A percentile compares a stretch with the other conserved stretches of the same genome.
phyloP scores from a whole-genome alignment of 2,113 vertebrate genomes.

The Rhinoderma darwinii region DNA sequence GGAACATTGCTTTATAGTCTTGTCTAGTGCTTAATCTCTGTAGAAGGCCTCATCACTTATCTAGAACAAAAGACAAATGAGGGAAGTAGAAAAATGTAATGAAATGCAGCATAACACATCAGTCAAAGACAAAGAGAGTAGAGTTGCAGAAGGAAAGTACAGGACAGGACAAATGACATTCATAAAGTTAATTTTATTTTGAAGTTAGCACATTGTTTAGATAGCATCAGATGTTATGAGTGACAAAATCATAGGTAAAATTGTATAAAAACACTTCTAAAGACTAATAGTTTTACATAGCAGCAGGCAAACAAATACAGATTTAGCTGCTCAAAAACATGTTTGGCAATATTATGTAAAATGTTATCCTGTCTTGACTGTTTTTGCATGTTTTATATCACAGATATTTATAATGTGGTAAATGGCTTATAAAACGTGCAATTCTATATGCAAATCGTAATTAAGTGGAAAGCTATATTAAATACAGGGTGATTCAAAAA shows the following conservation, averaged over 20 bases:
- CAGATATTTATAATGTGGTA: too few species aligned
- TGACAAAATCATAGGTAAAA: not conserved
- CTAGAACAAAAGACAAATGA: constrained; percentile 74
- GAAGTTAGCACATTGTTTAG: not conserved
- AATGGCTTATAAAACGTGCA: too few species aligned
- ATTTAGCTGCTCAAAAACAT: too few species aligned
- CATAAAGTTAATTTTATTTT: constrained; percentile 68
- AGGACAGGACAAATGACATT: constrained; percentile 69
- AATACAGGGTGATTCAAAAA: too few species aligned
- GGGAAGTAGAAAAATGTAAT: constrained; percentile 74
- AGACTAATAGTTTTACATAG: not conserved
- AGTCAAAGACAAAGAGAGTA: constrained; percentile 69
- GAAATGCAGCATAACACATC: constrained; percentile 74
- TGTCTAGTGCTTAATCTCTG: constrained; percentile 73
- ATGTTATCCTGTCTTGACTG: too few species aligned
- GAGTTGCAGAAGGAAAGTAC: constrained; percentile 66
- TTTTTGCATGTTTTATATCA: too few species aligned
- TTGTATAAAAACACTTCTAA: not conserved
- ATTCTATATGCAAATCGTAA: too few species aligned
- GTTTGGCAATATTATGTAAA: too few species aligned
- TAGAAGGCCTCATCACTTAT: constrained; percentile 73
- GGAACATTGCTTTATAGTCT: constrained; percentile 71
- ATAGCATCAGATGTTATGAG: not conserved
- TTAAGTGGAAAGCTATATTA: too few species aligned
- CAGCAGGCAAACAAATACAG: too few species aligned